A percentile compares a stretch with the other conserved stretches of the same genome.
Conservation (phyloP, 2,797 vertebrate genomes). For the Syngnathus acus region DNA sequence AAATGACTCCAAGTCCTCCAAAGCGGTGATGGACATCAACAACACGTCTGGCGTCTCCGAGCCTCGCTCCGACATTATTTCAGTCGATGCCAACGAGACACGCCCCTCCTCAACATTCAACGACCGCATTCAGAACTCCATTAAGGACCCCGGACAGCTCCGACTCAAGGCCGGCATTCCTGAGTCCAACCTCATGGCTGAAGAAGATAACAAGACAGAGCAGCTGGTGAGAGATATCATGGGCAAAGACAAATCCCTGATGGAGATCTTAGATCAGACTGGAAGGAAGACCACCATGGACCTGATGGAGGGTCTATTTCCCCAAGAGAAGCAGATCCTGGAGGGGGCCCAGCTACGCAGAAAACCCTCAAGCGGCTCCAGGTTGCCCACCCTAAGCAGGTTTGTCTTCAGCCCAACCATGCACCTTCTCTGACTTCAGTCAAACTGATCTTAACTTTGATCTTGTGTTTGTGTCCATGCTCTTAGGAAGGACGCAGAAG, state of each 20-base stretch:
- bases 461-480: constrained; percentile 7
- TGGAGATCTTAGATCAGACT: constrained; percentile 84
- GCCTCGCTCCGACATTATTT: constrained; percentile 1
- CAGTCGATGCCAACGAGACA: constrained; percentile 55
- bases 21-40: not conserved
- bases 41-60: constrained; percentile 36
- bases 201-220: constrained; percentile 84
- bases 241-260: constrained; percentile 83
- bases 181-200: not conserved
- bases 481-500: constrained; percentile 74
- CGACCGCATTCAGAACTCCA: constrained; percentile 62
- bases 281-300: constrained; percentile 93
- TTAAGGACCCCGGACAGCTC: constrained; percentile 2
- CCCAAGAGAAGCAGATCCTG: constrained; percentile 78
- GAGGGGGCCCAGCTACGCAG: constrained; percentile 81
- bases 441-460: too few species aligned
- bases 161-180: not conserved
- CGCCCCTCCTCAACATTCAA: constrained; percentile 71
- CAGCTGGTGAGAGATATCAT: constrained; percentile 85
- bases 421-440: too few species aligned
- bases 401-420: not conserved
- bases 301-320: constrained; percentile 93
- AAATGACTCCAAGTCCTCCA: not conserved
- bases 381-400: constrained; percentile 58
- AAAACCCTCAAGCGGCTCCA: constrained; percentile 59